phyloP scores from a whole-genome alignment of 35 echinoderm and acorn worm genomes.

The Hemicentrotus pulcherrimus region DNA sequence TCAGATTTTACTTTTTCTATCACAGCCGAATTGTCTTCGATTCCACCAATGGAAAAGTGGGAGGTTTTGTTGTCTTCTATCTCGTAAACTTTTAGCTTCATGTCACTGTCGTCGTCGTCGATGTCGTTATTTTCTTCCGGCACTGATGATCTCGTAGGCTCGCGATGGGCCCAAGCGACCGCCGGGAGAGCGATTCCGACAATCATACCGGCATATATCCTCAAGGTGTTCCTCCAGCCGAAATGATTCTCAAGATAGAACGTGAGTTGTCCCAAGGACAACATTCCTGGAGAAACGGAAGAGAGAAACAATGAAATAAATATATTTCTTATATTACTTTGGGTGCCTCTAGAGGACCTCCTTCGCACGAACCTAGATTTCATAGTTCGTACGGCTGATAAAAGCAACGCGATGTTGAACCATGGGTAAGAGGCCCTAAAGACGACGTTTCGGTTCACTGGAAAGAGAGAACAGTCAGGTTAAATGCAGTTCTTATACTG shows the following conservation, averaged over 20 bases:
- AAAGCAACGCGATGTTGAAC: too few relatives aligned
- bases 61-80: too few relatives aligned
- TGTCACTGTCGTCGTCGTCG: background rate
- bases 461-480: too few relatives aligned
- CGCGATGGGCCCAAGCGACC: background rate
- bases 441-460: too few relatives aligned
- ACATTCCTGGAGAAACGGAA: background rate
- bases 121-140: background rate
- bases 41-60: background rate
- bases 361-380: too few relatives aligned
- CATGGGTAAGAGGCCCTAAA: too few relatives aligned
- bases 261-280: background rate
- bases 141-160: background rate
- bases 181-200: background rate
- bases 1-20: background rate
- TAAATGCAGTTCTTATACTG: too few relatives aligned
- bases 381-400: too few relatives aligned
- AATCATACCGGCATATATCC: background rate
- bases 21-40: too few relatives aligned
- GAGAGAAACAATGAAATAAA: background rate
- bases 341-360: too few relatives aligned
- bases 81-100: background rate
- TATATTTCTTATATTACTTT: too few relatives aligned
- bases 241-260: slow-evolving; percentile 17
- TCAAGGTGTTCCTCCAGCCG: slow-evolving; percentile 21